Evolutionary conservation across 2,888 invertebrate genomes (phyloP).

Genomic region (Trilocha varians): DNA sequence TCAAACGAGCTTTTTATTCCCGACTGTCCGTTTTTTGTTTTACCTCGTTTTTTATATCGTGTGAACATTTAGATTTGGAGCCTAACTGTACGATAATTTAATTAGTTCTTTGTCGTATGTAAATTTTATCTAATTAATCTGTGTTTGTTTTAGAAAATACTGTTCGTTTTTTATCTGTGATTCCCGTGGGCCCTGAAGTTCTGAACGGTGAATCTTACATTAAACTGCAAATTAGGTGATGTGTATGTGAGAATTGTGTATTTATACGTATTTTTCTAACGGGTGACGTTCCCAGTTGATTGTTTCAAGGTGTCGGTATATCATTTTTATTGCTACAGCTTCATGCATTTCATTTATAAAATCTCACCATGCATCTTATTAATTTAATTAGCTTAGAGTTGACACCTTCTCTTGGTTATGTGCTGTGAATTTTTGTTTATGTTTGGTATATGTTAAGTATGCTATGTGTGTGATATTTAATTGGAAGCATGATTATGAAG

Average conservation of each 20-base stretch:
- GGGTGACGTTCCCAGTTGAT: constrained; percentile 28
- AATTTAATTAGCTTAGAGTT: not conserved
- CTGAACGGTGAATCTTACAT: constrained; percentile 49
- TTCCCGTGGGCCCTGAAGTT: constrained; percentile 49
- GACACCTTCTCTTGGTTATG: too few species aligned
- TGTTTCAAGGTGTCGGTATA: constrained; percentile 20
- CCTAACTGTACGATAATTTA: not conserved
- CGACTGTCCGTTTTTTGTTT: too few species aligned
- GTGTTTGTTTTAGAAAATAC: not conserved
- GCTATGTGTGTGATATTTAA: too few species aligned
- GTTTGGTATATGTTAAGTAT: too few species aligned
- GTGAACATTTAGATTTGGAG: too few species aligned
- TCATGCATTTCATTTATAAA: not conserved
- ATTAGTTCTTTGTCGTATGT: not conserved
- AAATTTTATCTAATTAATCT: not conserved
- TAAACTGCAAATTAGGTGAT: constrained; percentile 63
- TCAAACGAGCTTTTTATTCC: too few species aligned
- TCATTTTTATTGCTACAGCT: constrained; percentile 2
- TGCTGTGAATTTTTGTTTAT: too few species aligned
- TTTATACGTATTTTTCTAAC: constrained; percentile 34
- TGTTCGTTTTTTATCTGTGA: constrained; percentile 25
- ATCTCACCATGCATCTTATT: not conserved
- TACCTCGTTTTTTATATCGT: not conserved
- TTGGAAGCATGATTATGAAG: too few species aligned
- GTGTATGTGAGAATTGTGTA: constrained; percentile 58